Evolutionary conservation across 2,888 invertebrate species (phyloP).

Genomic region (Diaperis boleti): DNA sequence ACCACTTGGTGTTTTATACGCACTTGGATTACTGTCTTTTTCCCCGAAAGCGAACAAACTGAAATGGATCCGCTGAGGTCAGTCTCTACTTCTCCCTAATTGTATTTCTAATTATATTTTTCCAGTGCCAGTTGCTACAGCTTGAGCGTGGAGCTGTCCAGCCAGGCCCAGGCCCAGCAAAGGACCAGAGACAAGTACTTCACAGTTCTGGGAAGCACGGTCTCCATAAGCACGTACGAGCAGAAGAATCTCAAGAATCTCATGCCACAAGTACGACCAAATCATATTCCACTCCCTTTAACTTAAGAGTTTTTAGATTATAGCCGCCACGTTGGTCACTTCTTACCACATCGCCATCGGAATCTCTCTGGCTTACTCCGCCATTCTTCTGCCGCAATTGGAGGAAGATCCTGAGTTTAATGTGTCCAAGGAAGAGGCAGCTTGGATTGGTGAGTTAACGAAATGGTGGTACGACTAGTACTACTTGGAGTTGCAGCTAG

Average conservation of each 20-base stretch:
- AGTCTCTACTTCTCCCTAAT: constrained; percentile 28
- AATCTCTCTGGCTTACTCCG: constrained; percentile 71
- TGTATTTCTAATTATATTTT: constrained; percentile 24
- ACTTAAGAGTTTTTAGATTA: constrained; percentile 65
- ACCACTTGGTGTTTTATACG: too few species aligned
- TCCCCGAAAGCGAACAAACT: neutral
- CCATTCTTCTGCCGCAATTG: constrained; percentile 69
- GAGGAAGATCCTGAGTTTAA: constrained; percentile 57
- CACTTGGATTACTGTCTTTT: too few species aligned
- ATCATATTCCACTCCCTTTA: neutral
- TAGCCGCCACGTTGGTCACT: constrained; percentile 69
- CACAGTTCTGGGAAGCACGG: constrained; percentile 63
- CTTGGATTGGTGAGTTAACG: constrained; percentile 68
- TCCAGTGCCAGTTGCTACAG: constrained; percentile 51
- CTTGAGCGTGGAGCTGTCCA: constrained; percentile 45
- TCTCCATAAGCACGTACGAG: constrained; percentile 64
- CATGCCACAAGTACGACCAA: constrained; percentile 64
- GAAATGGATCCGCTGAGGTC: constrained; percentile 52
- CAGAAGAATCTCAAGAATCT: constrained; percentile 61
- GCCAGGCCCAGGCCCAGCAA: constrained; percentile 48
- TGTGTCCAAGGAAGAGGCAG: constrained; percentile 63
- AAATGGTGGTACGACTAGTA: neutral
- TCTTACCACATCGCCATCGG: constrained; percentile 72
- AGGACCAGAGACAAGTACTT: constrained; percentile 61
- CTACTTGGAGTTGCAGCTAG: constrained; percentile 61